These are phyloP conservation scores for Orcinus orca DNA, from an alignment of 2,113 vertebrate species.

Conservation along the genomic window DNA sequence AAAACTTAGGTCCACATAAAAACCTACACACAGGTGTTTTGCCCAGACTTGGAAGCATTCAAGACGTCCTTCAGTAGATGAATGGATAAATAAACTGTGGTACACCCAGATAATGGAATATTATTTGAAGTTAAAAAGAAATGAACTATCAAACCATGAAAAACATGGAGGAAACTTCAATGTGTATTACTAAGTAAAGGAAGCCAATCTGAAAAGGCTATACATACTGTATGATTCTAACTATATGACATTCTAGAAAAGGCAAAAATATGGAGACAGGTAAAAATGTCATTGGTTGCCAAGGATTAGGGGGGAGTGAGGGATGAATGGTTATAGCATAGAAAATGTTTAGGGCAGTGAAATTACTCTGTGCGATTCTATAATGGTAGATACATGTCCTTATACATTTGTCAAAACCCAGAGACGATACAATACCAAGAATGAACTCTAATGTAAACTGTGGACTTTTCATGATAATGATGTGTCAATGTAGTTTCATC, in stretches of 20 bases:
- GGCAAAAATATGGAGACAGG: neutral
- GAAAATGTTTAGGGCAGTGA: neutral
- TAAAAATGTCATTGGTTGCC: neutral
- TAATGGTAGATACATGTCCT: neutral
- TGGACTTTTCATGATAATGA: neutral
- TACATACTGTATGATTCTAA: neutral
- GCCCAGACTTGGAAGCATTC: neutral
- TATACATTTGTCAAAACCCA: neutral
- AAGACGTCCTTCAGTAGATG: neutral
- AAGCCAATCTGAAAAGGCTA: neutral
- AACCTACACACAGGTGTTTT: neutral
- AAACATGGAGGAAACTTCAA: neutral
- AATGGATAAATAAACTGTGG: neutral
- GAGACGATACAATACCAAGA: neutral
- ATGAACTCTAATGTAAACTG: neutral
- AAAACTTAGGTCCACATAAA: neutral
- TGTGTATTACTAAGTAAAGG: neutral
- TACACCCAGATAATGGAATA: neutral
- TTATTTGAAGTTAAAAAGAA: neutral
- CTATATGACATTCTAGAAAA: neutral
- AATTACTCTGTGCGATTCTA: neutral
- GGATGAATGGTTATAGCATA: neutral
- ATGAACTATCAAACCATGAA: neutral
- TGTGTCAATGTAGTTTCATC: neutral
- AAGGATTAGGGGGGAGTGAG: neutral